Conservation (phyloP, 2,888 invertebrate species). For the Troides oblongomaculatus region DNA sequence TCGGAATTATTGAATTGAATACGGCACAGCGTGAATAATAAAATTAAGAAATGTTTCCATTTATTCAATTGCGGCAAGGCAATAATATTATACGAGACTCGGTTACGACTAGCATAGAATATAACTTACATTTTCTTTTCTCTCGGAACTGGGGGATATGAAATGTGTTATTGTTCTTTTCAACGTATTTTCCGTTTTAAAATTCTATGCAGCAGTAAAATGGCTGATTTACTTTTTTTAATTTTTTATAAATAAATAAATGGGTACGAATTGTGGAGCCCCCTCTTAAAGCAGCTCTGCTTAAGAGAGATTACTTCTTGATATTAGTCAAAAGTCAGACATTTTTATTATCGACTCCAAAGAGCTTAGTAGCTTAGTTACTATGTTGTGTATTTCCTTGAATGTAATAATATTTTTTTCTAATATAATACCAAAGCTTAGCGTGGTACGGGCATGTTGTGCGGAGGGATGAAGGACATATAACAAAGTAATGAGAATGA, state of each 20-base stretch:
- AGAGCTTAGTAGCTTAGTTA: not conserved
- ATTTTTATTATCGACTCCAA: not conserved
- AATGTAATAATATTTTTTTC: too few relatives aligned
- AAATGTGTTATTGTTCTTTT: constrained; percentile 6
- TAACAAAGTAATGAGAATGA: too few relatives aligned
- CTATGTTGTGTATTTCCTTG: not conserved
- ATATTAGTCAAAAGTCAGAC: not conserved
- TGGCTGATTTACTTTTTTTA: not conserved
- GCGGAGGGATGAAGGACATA: too few relatives aligned
- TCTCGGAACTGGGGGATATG: constrained; percentile 3
- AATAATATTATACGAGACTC: constrained; percentile 27
- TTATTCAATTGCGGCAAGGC: constrained; percentile 20
- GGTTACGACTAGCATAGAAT: constrained; percentile 23
- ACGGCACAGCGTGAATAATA: constrained; percentile 21
- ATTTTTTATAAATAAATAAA: not conserved
- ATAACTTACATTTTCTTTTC: constrained; percentile 26
- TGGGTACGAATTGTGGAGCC: not conserved
- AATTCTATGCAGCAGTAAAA: constrained; percentile 2
- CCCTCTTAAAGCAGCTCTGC: not conserved
- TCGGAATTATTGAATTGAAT: constrained; percentile 5
- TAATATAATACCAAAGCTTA: too few relatives aligned
- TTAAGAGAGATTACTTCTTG: not conserved
- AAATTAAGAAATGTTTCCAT: constrained; percentile 21
- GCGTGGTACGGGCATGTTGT: too few relatives aligned
- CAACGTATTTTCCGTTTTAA: constrained; percentile 11